A percentile compares a stretch with the other conserved stretches of the same genome.
These are phyloP conservation scores for Eupeodes latifasciatus DNA, from an alignment of 2,888 invertebrate genomes.

Conservation along the genomic window DNA sequence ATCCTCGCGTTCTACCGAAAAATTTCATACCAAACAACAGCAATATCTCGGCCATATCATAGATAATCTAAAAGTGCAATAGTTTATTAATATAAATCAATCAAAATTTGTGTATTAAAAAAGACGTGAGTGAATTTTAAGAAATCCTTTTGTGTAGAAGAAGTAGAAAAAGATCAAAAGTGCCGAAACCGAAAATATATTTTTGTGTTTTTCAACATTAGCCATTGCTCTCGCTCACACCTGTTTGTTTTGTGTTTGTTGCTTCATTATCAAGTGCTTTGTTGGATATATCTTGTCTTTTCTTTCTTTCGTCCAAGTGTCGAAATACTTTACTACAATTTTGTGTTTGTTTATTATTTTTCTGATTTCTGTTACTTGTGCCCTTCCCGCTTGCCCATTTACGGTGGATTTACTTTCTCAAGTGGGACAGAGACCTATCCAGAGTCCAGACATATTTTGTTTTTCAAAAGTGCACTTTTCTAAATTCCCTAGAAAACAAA, in stretches of 20 bases:
- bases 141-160: conserved; percentile 61
- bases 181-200: conserved; percentile 72
- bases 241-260: conserved; percentile 6
- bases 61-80: conserved; percentile 11
- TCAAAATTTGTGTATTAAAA: background rate
- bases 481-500: background rate
- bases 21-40: conserved; percentile 37
- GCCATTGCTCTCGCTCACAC: conserved; percentile 41
- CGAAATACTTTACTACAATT: conserved; percentile 65
- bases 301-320: conserved; percentile 31
- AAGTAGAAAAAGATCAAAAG: conserved; percentile 63
- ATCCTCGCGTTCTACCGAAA: conserved; percentile 46
- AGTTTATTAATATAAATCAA: conserved; percentile 11
- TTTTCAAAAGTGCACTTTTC: background rate
- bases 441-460: background rate
- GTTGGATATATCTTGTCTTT: conserved; percentile 16
- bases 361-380: conserved; percentile 33
- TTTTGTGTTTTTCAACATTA: conserved; percentile 39
- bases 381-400: conserved; percentile 17
- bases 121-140: conserved; percentile 2
- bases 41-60: background rate
- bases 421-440: conserved; percentile 23
- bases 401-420: conserved; percentile 35
- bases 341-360: conserved; percentile 73
- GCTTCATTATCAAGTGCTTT: conserved; percentile 12